These are phyloP conservation scores for Echinops telfairi DNA, from an alignment of 2,113 vertebrate genomes.

Conservation along the genomic window DNA sequence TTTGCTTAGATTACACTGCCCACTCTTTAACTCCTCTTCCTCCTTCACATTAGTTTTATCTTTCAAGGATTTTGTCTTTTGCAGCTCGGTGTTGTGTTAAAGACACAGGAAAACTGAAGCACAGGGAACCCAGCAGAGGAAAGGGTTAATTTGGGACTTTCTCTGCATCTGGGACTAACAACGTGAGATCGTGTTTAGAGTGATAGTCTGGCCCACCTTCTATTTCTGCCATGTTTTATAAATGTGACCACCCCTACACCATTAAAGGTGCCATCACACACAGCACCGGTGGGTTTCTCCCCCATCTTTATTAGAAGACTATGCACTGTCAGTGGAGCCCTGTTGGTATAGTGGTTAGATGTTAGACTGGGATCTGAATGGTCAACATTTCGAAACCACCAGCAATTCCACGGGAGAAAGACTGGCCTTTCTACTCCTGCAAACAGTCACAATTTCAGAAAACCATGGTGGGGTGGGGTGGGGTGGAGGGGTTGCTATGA, in stretches of 20 bases:
- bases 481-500: no score
- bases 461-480: no score
- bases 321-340: neutral
- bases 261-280: neutral
- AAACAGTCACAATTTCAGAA: no score
- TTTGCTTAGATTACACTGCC: neutral
- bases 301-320: slow-evolving; percentile 18
- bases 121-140: slow-evolving; percentile 28
- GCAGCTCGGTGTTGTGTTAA: neutral
- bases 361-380: no score
- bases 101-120: slow-evolving; percentile 28
- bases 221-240: neutral
- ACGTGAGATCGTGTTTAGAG: neutral
- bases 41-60: slow-evolving; percentile 17
- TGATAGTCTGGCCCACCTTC: neutral
- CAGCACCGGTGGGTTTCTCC: neutral
- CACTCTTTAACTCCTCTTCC: neutral
- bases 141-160: neutral
- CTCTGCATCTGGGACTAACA: neutral
- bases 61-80: slow-evolving; percentile 45
- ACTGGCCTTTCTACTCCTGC: no score
- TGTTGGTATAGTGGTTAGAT: no score
- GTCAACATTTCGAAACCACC: no score
- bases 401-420: no score
- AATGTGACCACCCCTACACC: neutral